Base-by-base conservation (phyloP, 1,140 invertebrate genomes). In the Drosophila quadrilineata region DNA sequence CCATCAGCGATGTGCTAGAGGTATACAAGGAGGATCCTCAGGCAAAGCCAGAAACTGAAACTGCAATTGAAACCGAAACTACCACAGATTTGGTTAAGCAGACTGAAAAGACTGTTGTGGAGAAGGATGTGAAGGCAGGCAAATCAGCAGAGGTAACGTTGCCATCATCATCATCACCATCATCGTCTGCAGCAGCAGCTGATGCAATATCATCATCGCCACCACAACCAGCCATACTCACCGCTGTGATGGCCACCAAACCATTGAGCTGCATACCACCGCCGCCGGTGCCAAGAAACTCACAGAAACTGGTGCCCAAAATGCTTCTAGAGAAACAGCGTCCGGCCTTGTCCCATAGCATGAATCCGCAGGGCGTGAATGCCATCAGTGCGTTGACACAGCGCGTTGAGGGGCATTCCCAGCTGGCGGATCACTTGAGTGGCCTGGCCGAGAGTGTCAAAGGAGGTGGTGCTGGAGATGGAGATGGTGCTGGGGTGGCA, bases 241-340 rank as follows among this genome's bases (percentile, higher is more conserved):
- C 68, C 40, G 57, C 91, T 19, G 90, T 90, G 75, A 91, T 92
- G 69, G 91, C 92, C 6, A 92, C 93, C 1, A 91, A 91, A 58
- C 90, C 94, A 28, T 88, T 94, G 62, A 71, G 91, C 21, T 91
- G 92, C 48, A 92, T 94, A 56, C 94, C 94, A 5, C 92, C 92
- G 33, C 93, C 94, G 6, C 93, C 94, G 16, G 69, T 94, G 73
- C 94, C 93, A 24, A 91, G 92, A 85, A 88, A 89, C 19, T 75
- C 84, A 2, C 85, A 84, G 41, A 88, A 53, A 58, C 52, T 88
- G 31, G 54, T 86, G 75, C 75, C 75, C 19, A 73, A 87, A 31
- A 72, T 88, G 63, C 38, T 84, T 59, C 65, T 85, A 60, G 68
- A 79, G 12, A 67, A 68, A 53, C 74, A 77, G 54, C 48, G 62